phyloP scores from a whole-genome alignment of 92 coral and sea anemone species.

The Hydrozoanthus gracilis region DNA sequence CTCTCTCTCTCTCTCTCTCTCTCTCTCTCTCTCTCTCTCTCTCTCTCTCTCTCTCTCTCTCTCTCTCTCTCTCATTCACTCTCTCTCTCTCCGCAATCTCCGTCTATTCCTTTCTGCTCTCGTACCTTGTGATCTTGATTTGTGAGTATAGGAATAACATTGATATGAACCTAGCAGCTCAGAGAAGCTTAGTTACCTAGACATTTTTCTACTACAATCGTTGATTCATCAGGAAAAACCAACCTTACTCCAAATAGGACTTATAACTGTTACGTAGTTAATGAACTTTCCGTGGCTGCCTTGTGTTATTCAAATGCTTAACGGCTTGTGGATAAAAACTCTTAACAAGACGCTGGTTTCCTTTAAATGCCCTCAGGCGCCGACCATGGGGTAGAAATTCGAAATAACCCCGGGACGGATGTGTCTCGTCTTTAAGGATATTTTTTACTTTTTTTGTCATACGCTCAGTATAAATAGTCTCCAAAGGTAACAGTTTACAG shows the following conservation, averaged over 20 bases:
- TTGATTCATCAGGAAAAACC: neutral
- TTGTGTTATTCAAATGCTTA: neutral
- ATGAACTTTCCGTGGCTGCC: neutral
- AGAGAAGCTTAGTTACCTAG: neutral
- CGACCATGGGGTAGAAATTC: neutral
- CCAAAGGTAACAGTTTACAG: neutral
- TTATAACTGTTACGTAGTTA: neutral
- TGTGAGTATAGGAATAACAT: neutral
- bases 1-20: no score
- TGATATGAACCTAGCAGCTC: neutral
- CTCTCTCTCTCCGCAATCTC: neutral
- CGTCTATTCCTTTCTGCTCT: neutral
- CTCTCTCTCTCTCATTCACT: neutral
- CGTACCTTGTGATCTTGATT: neutral
- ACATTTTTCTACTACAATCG: neutral
- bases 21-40: neutral
- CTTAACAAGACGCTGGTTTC: neutral
- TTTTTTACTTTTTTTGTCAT: neutral
- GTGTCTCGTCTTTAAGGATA: slow-evolving; percentile 4
- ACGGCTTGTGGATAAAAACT: neutral
- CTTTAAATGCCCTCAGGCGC: neutral
- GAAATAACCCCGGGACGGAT: slow-evolving; percentile 1
- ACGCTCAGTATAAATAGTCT: neutral
- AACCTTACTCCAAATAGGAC: neutral
- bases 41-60: neutral